Evolutionary conservation across 2,888 invertebrate species (phyloP), one percentile per base, ranked within the genome.

Genomic region (Dolichomitus sp.): DNA sequence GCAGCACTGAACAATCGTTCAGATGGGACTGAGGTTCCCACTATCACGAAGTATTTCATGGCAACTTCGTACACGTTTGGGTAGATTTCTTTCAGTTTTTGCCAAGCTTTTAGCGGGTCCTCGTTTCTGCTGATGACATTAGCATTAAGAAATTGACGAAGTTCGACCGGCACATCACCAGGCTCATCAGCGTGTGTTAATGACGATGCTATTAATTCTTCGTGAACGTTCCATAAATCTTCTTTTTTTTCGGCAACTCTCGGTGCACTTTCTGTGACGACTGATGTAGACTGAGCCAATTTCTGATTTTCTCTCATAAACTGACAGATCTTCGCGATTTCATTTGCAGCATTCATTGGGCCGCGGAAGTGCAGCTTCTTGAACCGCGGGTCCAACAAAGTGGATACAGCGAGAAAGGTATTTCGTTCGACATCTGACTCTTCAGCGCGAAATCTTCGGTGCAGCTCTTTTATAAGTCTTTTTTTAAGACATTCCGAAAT

Each of bases 301-400:
- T 4, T 30, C 40, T 63, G 19, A 9, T 42, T 23, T 9, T 45
- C 69, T 68, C 14, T 45, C 48, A 27, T 19, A 30, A 48, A 33
- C 14, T 61, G 17, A 23, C 61, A 50, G 50, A 70, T 19, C 48
- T 17, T 59, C n/a, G 19, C 1, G 14, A 40, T 50, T 59, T 50
- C 68, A 50, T 40, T 63, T 30, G 68, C 63, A 30, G n/a, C n/a
- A n/a, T n/a, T n/a, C n/a, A n/a, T n/a, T n/a, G n/a, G n/a, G n/a
- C n/a, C n/a, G n/a, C n/a, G n/a, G n/a, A n/a, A n/a, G n/a, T n/a
- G n/a, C n/a, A 78, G 42, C 37, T 74, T 82, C 57, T 82, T 82
- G 33, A 69, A 82, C 30, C 70, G 52, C 12, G 82, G 82, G 69
- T 82, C 78, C 61, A 78, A 33, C 11, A 78, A 50, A 4, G 78